Conservation (phyloP, 1,140 invertebrate genomes). For the Tribolium madens region DNA sequence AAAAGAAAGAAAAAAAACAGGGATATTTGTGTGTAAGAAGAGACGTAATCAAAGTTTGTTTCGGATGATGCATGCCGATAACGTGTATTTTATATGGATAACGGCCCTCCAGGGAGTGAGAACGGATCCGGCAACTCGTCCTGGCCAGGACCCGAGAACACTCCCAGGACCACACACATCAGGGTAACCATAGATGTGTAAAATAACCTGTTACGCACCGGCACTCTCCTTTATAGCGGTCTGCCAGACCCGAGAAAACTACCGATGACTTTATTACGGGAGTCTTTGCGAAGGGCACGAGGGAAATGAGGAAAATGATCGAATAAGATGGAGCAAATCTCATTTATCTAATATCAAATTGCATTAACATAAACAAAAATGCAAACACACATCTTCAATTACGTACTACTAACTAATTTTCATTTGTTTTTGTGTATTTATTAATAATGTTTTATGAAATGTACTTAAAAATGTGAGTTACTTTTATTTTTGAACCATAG, state of each 20-base stretch:
- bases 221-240: conserved; percentile 51
- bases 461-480: too few relatives aligned
- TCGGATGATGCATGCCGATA: conserved; percentile 39
- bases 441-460: too few relatives aligned
- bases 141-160: conserved; percentile 49
- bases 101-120: conserved; percentile 56
- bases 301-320: conserved; percentile 52
- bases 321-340: conserved; percentile 8
- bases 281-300: conserved; percentile 42
- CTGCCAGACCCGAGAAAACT: conserved; percentile 49
- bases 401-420: too few relatives aligned
- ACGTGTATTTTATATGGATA: conserved; percentile 56
- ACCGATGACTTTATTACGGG: conserved; percentile 50
- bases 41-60: conserved; percentile 37
- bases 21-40: neutral
- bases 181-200: conserved; percentile 64
- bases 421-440: too few relatives aligned
- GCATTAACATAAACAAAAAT: too few relatives aligned
- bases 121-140: conserved; percentile 46
- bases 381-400: too few relatives aligned
- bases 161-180: conserved; percentile 57
- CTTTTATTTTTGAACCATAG: too few relatives aligned
- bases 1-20: too few relatives aligned
- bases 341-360: too few relatives aligned
- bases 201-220: conserved; percentile 64